phyloP scores from a whole-genome alignment of 2,888 invertebrate species.

The Lottia scabra region DNA sequence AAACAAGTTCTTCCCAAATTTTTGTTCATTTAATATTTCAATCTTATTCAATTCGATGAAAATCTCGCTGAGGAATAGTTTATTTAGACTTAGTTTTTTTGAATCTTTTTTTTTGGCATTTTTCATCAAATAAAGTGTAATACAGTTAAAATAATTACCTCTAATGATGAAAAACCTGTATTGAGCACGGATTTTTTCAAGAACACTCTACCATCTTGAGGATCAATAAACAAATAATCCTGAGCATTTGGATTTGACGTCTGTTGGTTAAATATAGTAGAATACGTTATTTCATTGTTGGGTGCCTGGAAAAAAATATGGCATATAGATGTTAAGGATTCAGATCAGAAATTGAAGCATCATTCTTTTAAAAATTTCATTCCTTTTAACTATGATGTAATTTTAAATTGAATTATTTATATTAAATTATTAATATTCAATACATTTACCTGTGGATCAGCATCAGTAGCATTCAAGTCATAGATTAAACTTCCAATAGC shows the following conservation, averaged over 20 bases:
- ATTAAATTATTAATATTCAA: no score
- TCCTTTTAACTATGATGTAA: no score
- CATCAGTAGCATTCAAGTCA: constrained; percentile 43
- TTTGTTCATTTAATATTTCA: no score
- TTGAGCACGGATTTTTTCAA: constrained; percentile 30
- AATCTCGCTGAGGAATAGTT: no score
- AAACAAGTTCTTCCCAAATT: no score
- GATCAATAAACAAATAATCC: constrained; percentile 42
- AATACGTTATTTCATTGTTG: constrained; percentile 21
- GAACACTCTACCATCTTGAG: constrained; percentile 39
- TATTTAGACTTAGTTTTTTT: no score
- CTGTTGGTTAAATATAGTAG: neutral
- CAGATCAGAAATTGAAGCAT: no score
- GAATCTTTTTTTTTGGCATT: no score
- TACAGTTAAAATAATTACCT: constrained; percentile 23
- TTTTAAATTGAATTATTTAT: no score
- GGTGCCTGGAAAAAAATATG: constrained; percentile 25
- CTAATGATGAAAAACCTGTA: constrained; percentile 27
- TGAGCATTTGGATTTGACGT: constrained; percentile 4
- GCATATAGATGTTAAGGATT: neutral
- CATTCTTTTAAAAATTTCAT: no score
- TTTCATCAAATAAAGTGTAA: no score
- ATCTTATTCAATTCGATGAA: no score
- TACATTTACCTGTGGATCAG: constrained; percentile 37
- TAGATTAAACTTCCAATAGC: constrained; percentile 28